Percentiles rank a stretch among this genome's conserved stretches.
Evolutionary conservation across 2,113 vertebrate species (phyloP).

Genomic region (Phalacrocorax carbo): DNA sequence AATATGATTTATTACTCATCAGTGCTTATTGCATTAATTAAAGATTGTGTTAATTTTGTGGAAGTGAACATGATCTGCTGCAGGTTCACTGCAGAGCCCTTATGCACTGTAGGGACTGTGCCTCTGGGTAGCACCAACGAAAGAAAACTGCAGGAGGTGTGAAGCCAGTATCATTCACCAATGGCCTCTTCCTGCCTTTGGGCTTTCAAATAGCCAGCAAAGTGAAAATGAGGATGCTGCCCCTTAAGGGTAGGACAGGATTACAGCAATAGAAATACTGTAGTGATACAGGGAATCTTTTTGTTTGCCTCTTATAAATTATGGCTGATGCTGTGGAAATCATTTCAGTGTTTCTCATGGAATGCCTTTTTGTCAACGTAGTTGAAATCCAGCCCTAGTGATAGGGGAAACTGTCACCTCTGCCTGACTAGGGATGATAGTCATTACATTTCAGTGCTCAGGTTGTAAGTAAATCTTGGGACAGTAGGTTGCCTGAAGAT

Average conservation of each 20-base stretch:
- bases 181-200: not conserved
- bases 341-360: not conserved
- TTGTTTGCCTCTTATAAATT: not conserved
- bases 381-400: not conserved
- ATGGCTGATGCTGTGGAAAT: not conserved
- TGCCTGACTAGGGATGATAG: accelerated
- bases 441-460: not conserved
- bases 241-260: not conserved
- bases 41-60: conserved; percentile 54
- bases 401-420: not conserved
- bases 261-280: not conserved
- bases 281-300: not conserved
- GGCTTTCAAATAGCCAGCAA: not conserved
- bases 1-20: conserved; percentile 66
- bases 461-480: not conserved
- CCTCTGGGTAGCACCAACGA: not conserved
- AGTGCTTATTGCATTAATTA: conserved; percentile 61
- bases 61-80: not conserved
- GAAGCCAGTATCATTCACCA: not conserved
- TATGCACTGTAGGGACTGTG: not conserved
- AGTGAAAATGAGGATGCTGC: conserved; percentile 18
- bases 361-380: not conserved
- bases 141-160: not conserved
- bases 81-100: not conserved
- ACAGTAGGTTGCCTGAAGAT: not conserved